Evolutionary conservation across 1,140 invertebrate species (phyloP), one percentile per base, ranked within the genome.

Genomic region (Notospermus geniculatus): DNA sequence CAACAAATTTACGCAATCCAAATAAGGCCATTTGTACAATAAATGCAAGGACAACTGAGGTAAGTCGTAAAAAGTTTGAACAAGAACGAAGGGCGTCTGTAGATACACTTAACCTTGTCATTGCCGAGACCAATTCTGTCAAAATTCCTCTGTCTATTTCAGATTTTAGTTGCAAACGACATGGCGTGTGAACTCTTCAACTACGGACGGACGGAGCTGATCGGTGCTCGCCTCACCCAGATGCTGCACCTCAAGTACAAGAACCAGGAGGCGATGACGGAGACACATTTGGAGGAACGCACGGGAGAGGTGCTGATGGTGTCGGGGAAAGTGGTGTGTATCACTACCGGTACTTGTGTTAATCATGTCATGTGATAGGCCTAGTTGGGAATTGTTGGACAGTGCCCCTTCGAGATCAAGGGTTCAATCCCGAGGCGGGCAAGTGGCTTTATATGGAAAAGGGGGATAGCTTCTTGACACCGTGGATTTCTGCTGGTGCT

Each of bases 131-230:
- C 32, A 15, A 36, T 36, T 36, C 15, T 36, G 32, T 4, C 32
- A 15, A 36, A 36, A 36, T 36, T 57, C 1, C 23, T 56, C 57
- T 82, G 62, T 36, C 15, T 36, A 4, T 66, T 75, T 9, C 72
- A 87, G 84, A 87, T 88, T 60, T 76, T 87, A n/a, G 85, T 86
- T 65, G 85, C 86, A 4, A 88, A 87, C 75, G 73, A 80, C 56
- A 74, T 79, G 65, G 77, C 78, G 0, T 87, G 85, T 70, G 83
- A 84, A 13, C 68, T 87, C 30, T 81, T 87, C 62, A 85, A 85
- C 7, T 86, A 86, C 66, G 83, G 84, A 1, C 81, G 85, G 1
- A 75, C 82, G 2, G 84, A 87, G 63, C 72, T 87, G 5, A 82
- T 85, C 59, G 82, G 82, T 28, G 78, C 83, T 23, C 73, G 80